phyloP scores from a whole-genome alignment of 2,113 vertebrate species.

The Takifugu bimaculatus region DNA sequence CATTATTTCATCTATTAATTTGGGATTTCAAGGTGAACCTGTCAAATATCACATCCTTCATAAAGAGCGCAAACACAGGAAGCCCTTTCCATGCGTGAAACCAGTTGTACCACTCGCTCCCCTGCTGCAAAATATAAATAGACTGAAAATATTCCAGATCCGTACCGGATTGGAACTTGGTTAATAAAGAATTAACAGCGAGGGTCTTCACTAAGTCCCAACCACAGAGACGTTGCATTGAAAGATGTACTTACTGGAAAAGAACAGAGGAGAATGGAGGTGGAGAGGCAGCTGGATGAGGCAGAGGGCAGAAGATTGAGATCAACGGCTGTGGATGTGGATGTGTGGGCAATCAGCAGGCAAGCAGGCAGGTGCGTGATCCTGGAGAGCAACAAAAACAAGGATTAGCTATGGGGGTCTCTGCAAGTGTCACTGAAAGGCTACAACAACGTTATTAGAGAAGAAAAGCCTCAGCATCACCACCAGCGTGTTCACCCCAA shows the following conservation, averaged over 20 bases:
- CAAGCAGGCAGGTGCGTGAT: not conserved
- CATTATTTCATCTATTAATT: too few relatives aligned
- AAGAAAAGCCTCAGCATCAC: not conserved
- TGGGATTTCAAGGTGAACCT: not conserved
- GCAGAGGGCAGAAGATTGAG: not conserved
- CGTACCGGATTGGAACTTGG: not conserved
- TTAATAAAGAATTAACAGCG: not conserved
- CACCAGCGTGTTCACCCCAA: too few relatives aligned
- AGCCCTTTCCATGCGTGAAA: not conserved
- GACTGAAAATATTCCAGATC: not conserved
- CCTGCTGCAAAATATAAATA: conserved; percentile 1
- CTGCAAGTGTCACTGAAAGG: not conserved
- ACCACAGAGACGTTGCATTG: not conserved
- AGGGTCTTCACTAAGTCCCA: not conserved
- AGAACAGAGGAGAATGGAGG: not conserved
- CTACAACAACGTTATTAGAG: not conserved
- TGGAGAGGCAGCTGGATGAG: not conserved
- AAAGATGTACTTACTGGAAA: not conserved
- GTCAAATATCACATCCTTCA: not conserved
- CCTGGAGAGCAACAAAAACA: not conserved
- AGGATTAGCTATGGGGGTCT: not conserved
- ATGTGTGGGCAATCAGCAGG: not conserved
- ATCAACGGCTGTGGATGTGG: not conserved
- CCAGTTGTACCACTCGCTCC: not conserved
- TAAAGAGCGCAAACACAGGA: not conserved